These are phyloP conservation scores for Aurelia coerulea DNA, from an alignment of 30 jellyfish, hydroid and myxozoan species.

Conservation along the genomic window DNA sequence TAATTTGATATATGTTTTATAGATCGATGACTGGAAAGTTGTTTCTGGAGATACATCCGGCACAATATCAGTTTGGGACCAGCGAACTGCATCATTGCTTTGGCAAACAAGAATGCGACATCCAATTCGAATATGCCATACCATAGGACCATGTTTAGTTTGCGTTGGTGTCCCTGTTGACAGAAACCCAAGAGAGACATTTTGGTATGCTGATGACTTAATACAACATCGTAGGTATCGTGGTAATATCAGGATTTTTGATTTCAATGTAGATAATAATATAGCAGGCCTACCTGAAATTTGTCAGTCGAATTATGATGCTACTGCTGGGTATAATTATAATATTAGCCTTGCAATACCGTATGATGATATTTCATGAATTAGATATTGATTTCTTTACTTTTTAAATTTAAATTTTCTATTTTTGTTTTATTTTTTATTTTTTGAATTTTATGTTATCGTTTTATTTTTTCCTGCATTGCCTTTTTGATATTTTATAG, in stretches of 20 bases:
- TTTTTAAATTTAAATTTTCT: too few relatives aligned
- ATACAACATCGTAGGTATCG: slow-evolving; percentile 79
- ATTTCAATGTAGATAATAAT: slow-evolving; percentile 48
- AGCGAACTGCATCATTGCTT: slow-evolving; percentile 19
- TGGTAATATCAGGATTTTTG: slow-evolving; percentile 74
- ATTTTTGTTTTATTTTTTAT: too few relatives aligned
- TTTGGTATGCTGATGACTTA: slow-evolving; percentile 83
- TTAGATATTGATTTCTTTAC: neutral
- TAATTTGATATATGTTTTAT: neutral
- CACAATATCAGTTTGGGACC: slow-evolving; percentile 78
- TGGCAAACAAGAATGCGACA: slow-evolving; percentile 77
- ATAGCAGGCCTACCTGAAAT: slow-evolving; percentile 62
- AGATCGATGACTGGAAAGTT: slow-evolving; percentile 85
- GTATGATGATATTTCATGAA: slow-evolving; percentile 46
- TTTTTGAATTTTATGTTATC: too few relatives aligned
- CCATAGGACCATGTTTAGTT: slow-evolving; percentile 51
- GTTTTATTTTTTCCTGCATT: too few relatives aligned
- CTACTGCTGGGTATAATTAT: slow-evolving; percentile 73
- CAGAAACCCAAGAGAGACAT: slow-evolving; percentile 57
- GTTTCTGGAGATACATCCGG: slow-evolving; percentile 76
- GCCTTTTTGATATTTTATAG: neutral
- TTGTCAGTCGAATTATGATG: slow-evolving; percentile 73
- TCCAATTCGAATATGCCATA: slow-evolving; percentile 68
- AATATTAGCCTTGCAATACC: slow-evolving; percentile 75
- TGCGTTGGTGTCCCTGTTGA: slow-evolving; percentile 64